Base-by-base conservation (phyloP, 2,113 vertebrate genomes). In the Grantiella picta region DNA sequence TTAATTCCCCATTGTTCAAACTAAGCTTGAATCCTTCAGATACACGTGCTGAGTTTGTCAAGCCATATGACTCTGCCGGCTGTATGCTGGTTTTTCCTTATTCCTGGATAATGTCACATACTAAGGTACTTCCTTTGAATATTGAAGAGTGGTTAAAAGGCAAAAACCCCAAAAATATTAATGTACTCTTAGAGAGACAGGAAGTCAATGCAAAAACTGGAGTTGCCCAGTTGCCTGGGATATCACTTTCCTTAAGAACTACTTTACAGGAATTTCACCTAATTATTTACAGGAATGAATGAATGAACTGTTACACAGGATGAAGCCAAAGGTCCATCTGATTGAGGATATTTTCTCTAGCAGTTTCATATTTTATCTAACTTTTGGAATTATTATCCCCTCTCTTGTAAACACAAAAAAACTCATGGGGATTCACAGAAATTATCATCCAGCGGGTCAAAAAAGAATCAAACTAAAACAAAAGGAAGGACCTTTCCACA, bases 391-490 rank as follows among this genome's bases (percentile, higher is more conserved):
- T 73, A 57, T 49, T 82, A 83, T 80, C 29, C 65, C 27, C 38
- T 57, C 36, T 90, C 76, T 61, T 77, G 52, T 83, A 93, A 96
- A 90, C 38, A 93, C 54, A 83, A 61, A 93, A 92, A 92, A 86
- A 44, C 82, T 83, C 89, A n/a, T 7, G 42, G 66, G 90, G 45
- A 90, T 59, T 76, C 85, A 40, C 27, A 77, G 35, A 90, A 92
- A 90, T 89, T 47, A 86, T 27, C 45, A 11, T 40, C 70, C 76
- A 63, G 66, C 14, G 17, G 10, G 42, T 88, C 78, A 53, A 81
- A 79, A 83, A 63, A 29, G 7, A 75, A 66, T 25, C 44, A n/a
- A 68, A 89, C 44, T 57, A 29, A 84, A 93, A 69, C 54, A 60
- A 95, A 82, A 90, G 70, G 54, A 88, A 82, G 50, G 60, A 44